Evolutionary conservation across 2,888 invertebrate species (phyloP), one percentile per base, ranked within the genome.

Genomic region (Conistra vaccinii): DNA sequence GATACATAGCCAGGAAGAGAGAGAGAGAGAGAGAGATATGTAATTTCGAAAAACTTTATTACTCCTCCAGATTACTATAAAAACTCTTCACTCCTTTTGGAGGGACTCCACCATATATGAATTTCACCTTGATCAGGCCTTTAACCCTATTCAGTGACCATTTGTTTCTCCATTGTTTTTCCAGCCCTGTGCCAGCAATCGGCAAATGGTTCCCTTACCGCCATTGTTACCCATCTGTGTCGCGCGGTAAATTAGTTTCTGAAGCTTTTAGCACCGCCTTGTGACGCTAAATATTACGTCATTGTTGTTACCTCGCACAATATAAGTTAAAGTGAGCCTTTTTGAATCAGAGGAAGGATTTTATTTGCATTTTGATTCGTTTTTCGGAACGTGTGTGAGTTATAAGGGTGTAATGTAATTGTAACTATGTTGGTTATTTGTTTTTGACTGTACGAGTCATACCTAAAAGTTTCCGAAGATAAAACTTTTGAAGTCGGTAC

Each of bases 231-330:
- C 60, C 78, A 73, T 60, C 71, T 83, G 62, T 57, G 76, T 55
- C 68, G 45, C 42, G n/a, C 76, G 57, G 29, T 58, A 70, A 80
- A 78, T 83, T 78, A 76, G 80, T 73, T 71, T 39, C 57, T n/a
- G 76, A 76, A 78, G 72, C 51, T 74, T 83, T 85, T 76, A 60
- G 69, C 73, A 29, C 48, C 51, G 60, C 69, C 48, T 57, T 45
- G 68, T 55, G 60, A 35, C 73, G 58, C 12, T 53, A 62, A 75
- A 80, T 74, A 73, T 76, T 53, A 42, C 73, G 80, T 57, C 80
- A 57, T 63, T 63, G 73, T 63, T 51, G 23, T 48, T 26, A 48
- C 48, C 48, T 39, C 55, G 57, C 20, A 17, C 14, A 29, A 39
- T 55, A 6, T 3, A n/a, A 55, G 26, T 20, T 20, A 62, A 73